These are phyloP conservation scores for Diloba caeruleocephala DNA, from an alignment of 2,888 invertebrate genomes.

Conservation along the genomic window DNA sequence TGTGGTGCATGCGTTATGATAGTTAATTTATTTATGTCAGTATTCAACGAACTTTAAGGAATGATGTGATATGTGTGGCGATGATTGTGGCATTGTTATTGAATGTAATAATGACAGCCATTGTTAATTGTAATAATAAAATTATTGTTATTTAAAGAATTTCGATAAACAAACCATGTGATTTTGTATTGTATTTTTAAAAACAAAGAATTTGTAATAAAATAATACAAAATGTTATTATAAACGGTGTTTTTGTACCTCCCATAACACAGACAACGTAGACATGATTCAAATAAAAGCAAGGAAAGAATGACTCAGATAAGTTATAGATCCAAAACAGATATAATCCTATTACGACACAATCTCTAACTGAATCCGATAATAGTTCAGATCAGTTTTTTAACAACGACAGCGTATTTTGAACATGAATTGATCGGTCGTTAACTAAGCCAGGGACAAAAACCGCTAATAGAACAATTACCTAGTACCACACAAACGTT, in stretches of 20 bases:
- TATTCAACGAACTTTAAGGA: conserved; percentile 80
- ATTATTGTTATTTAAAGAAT: conserved; percentile 73
- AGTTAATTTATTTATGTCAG: conserved; percentile 88
- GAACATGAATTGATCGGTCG: conserved; percentile 38
- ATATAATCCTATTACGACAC: conserved; percentile 31
- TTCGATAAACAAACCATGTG: conserved; percentile 72
- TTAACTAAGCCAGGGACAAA: conserved; percentile 50
- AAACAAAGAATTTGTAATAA: conserved; percentile 77
- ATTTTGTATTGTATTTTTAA: conserved; percentile 80
- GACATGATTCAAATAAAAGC: neutral
- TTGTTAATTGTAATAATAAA: conserved; percentile 69
- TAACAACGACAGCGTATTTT: conserved; percentile 1
- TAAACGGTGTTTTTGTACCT: conserved; percentile 49
- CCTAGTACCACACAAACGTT: conserved; percentile 37
- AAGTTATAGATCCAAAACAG: conserved; percentile 8
- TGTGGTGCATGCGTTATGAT: conserved; percentile 83
- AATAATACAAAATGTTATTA: conserved; percentile 71
- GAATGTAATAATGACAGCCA: conserved; percentile 63
- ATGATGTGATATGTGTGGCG: conserved; percentile 77
- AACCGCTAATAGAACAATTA: conserved; percentile 41
- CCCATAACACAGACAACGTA: neutral
- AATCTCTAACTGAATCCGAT: conserved; percentile 16
- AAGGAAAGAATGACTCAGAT: neutral
- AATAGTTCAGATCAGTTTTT: conserved; percentile 17
- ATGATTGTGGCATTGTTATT: conserved; percentile 72